phyloP scores from a whole-genome alignment of 2,797 vertebrate genomes.

The Amphiprion clarkii region DNA sequence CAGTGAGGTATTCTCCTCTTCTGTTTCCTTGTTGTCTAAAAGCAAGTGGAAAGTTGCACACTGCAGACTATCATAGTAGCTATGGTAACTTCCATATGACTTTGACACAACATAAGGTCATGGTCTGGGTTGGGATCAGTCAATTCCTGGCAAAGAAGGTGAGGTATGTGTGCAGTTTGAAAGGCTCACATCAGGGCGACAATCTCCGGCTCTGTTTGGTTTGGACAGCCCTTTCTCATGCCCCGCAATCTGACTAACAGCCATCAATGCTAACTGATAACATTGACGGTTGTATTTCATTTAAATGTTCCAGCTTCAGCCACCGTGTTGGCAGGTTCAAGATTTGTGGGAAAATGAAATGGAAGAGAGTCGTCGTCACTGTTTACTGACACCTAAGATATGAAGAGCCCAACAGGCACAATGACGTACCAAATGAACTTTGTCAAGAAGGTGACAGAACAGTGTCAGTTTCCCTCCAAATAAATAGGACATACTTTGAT shows the following conservation, averaged over 20 bases:
- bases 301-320: constrained; percentile 8
- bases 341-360: neutral
- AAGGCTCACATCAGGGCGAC: constrained; percentile 1
- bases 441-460: neutral
- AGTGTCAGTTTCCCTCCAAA: neutral
- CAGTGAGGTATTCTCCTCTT: neutral
- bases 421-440: neutral
- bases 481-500: neutral
- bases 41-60: neutral
- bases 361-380: neutral
- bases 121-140: neutral
- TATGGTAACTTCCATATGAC: neutral
- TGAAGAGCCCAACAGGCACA: neutral
- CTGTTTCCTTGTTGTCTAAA: neutral
- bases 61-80: neutral
- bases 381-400: neutral
- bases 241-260: constrained; percentile 9
- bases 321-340: neutral
- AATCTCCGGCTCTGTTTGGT: constrained; percentile 20
- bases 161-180: constrained; percentile 1
- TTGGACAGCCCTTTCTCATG: constrained; percentile 40
- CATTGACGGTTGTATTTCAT: constrained; percentile 23
- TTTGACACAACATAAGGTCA: neutral
- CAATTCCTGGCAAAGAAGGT: neutral
- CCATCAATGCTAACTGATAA: constrained; percentile 36